These are phyloP conservation scores for Hyalella azteca DNA, from an alignment of 2,888 invertebrate species.

Conservation along the genomic window DNA sequence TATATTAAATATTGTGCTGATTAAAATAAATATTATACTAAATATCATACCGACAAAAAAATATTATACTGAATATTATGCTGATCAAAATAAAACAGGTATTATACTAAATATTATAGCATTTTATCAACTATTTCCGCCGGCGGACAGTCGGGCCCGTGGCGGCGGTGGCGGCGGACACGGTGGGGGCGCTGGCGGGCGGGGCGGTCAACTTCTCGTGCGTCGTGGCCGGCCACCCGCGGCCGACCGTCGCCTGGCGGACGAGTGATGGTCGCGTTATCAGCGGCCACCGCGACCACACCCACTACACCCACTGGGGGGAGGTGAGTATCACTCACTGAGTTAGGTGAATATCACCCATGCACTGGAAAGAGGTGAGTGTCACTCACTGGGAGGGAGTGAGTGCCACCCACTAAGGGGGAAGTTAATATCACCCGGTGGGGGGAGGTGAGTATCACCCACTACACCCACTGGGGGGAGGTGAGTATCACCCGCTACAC, in stretches of 20 bases:
- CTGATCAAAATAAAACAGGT: too few species aligned
- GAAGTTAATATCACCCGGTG: too few species aligned
- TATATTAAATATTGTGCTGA: too few species aligned
- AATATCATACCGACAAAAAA: too few species aligned
- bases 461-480: slow-evolving; percentile 26
- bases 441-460: slow-evolving; percentile 4
- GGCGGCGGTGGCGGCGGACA: background rate
- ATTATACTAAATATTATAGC: background rate
- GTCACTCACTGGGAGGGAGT: too few species aligned
- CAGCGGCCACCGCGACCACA: background rate
- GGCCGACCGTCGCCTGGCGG: background rate
- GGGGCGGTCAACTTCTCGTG: slow-evolving; percentile 3
- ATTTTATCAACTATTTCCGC: background rate
- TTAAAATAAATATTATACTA: too few species aligned
- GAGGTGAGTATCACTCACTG: background rate
- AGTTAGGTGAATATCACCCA: too few species aligned
- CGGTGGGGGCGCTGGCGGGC: slow-evolving; percentile 10
- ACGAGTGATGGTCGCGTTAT: background rate
- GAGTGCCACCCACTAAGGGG: too few species aligned
- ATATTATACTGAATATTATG: too few species aligned
- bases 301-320: slow-evolving; percentile 16
- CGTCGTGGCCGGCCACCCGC: background rate
- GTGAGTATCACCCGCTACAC: background rate
- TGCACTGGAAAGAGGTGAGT: slow-evolving; percentile 12
- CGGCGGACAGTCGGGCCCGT: background rate